phyloP scores from a whole-genome alignment of 2,888 invertebrate species.

The Lithophane ornitopus region DNA sequence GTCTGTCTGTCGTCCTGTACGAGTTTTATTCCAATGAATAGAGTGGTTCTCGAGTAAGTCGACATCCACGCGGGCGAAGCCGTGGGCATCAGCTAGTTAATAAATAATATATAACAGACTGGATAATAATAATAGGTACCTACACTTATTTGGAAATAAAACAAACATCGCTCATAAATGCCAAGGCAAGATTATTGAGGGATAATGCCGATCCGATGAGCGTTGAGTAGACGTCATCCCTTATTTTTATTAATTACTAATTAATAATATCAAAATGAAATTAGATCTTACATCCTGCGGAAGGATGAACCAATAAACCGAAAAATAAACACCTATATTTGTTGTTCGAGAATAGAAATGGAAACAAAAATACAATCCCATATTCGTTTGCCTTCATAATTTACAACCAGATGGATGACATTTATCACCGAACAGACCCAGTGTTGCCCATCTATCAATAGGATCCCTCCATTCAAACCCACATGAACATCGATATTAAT shows the following conservation, averaged over 20 bases:
- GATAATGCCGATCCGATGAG: not conserved
- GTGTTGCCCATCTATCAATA: conserved; percentile 44
- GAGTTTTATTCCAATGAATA: too few relatives aligned
- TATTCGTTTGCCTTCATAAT: conserved; percentile 32
- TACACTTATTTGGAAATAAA: not conserved
- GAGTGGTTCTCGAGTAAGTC: too few relatives aligned
- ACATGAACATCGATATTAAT: conserved; percentile 47
- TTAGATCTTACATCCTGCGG: conserved; percentile 22
- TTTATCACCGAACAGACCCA: conserved; percentile 44
- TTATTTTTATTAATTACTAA: not conserved
- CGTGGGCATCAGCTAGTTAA: too few relatives aligned
- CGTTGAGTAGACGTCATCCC: not conserved
- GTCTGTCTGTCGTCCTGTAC: too few relatives aligned
- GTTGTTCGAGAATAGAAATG: not conserved
- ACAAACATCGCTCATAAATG: not conserved
- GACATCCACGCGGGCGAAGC: too few relatives aligned
- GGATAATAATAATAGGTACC: too few relatives aligned
- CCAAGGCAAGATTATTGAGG: not conserved
- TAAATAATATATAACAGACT: too few relatives aligned
- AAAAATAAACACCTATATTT: not conserved
- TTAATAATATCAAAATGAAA: not conserved
- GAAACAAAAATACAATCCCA: conserved; percentile 8
- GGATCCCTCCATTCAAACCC: conserved; percentile 34
- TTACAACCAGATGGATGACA: conserved; percentile 37
- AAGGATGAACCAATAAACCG: not conserved